These are phyloP conservation scores for Mythimna loreyi DNA, from an alignment of 2,888 invertebrate genomes.

Conservation along the genomic window DNA sequence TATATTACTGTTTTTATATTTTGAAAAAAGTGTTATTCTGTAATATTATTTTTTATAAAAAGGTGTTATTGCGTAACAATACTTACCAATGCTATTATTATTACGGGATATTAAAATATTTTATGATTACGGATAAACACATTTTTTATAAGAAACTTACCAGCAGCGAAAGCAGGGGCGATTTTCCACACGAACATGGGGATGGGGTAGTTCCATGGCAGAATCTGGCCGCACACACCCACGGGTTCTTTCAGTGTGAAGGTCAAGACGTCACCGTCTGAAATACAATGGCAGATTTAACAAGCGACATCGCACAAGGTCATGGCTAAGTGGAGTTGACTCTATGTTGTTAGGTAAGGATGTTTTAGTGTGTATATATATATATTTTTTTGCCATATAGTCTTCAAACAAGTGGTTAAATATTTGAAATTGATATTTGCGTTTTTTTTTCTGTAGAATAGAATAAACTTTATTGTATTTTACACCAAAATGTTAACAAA, in stretches of 20 bases:
- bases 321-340: background rate
- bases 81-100: too few relatives aligned
- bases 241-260: conserved; percentile 97
- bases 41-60: too few relatives aligned
- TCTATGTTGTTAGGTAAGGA: background rate
- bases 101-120: too few relatives aligned
- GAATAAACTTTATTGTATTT: too few relatives aligned
- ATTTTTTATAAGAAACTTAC: conserved; percentile 62
- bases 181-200: conserved; percentile 99
- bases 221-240: conserved; percentile 96
- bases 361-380: background rate
- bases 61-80: too few relatives aligned
- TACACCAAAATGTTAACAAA: too few relatives aligned
- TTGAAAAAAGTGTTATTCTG: too few relatives aligned
- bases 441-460: background rate
- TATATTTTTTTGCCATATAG: background rate
- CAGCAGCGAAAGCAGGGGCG: conserved; percentile 94
- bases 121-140: too few relatives aligned
- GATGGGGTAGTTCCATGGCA: conserved; percentile 98
- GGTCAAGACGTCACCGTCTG: conserved; percentile 94
- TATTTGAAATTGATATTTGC: background rate
- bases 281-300: conserved; percentile 45
- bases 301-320: conserved; percentile 15
- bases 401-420: background rate
- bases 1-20: too few relatives aligned